A percentile compares a stretch with the other conserved stretches of the same genome.
Conservation (phyloP, 2,113 vertebrate species). For the Salvelinus fontinalis region DNA sequence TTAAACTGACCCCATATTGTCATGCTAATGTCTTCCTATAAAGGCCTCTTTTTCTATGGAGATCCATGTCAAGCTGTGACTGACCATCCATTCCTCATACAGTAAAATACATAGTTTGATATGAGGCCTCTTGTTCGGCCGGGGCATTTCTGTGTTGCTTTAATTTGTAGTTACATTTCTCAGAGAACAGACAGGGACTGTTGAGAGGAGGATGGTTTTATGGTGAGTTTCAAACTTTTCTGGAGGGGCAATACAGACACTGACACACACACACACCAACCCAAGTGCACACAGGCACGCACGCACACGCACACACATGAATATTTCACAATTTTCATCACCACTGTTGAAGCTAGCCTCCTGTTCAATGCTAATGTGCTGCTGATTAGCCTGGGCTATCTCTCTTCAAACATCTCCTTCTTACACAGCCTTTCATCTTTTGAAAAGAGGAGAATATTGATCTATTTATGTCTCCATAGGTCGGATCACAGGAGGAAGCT, state of each 20-base stretch:
- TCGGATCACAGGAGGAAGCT: background rate
- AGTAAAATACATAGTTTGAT: conserved; percentile 40
- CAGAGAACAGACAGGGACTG: no score
- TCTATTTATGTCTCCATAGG: conserved; percentile 12
- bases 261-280: conserved; percentile 4
- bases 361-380: conserved; percentile 10
- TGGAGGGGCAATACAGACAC: conserved; percentile 13
- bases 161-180: no score
- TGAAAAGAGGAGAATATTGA: conserved; percentile 17
- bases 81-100: conserved; percentile 34
- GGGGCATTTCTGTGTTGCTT: no score
- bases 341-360: conserved; percentile 31
- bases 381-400: conserved; percentile 6
- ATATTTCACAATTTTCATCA: conserved; percentile 55
- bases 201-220: no score
- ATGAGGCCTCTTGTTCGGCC: conserved; percentile 12
- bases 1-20: conserved; percentile 31
- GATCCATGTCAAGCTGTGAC: conserved; percentile 51
- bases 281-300: background rate
- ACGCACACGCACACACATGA: conserved; percentile 36
- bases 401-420: background rate
- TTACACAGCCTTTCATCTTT: conserved; percentile 9
- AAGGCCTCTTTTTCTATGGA: conserved; percentile 54
- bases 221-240: no score
- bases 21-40: conserved; percentile 58